These are phyloP conservation scores for Pinna nobilis DNA, from an alignment of 1,140 invertebrate species.

Conservation along the genomic window DNA sequence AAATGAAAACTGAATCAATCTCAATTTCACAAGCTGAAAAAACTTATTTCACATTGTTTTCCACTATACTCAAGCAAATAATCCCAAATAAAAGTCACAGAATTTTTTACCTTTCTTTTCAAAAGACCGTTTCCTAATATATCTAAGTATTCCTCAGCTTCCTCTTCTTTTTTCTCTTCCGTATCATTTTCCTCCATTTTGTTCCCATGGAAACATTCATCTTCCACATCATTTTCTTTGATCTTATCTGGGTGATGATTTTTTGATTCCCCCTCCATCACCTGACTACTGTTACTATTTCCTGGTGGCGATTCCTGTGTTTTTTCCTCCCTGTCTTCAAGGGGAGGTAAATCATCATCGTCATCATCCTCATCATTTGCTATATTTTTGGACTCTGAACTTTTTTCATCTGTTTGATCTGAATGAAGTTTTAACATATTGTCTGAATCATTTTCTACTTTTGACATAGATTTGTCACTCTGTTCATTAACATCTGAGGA, in stretches of 20 bases:
- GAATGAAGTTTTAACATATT: no score
- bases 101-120: slow-evolving; percentile 53
- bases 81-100: no score
- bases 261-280: neutral
- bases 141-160: slow-evolving; percentile 45
- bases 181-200: slow-evolving; percentile 16
- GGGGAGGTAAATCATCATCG: slow-evolving; percentile 7
- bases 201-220: slow-evolving; percentile 10
- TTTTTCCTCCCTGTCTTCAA: slow-evolving; percentile 7
- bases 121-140: slow-evolving; percentile 54
- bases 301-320: neutral
- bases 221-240: slow-evolving; percentile 36
- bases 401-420: no score
- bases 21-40: no score
- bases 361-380: neutral
- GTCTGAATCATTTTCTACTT: no score
- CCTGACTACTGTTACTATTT: neutral
- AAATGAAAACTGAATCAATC: no score
- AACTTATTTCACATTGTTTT: no score
- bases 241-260: slow-evolving; percentile 19
- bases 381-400: neutral
- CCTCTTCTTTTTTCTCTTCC: slow-evolving; percentile 23
- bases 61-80: no score
- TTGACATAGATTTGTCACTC: no score
- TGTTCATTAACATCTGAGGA: no score